Evolutionary conservation across 2,888 invertebrate species (phyloP).

Genomic region (Flabesymbios commensalis): DNA sequence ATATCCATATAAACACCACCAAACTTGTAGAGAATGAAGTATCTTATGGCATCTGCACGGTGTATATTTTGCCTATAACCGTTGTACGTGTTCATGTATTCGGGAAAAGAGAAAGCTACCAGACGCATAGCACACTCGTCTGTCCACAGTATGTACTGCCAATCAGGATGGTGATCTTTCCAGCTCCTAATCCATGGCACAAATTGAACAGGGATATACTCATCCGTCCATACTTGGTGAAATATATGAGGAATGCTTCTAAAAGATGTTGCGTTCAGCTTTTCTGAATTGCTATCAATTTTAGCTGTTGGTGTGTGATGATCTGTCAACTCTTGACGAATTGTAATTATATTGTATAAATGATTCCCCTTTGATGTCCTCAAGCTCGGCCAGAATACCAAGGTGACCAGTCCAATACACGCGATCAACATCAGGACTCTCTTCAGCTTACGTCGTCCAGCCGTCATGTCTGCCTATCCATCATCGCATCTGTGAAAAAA

Average conservation of each 20-base stretch:
- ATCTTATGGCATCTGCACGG: slow-evolving; percentile 31
- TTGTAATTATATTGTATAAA: no score
- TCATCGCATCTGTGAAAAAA: no score
- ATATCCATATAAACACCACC: slow-evolving; percentile 57
- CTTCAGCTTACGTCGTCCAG: no score
- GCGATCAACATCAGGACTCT: no score
- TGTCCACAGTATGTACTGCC: slow-evolving; percentile 57
- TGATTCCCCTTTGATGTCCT: no score
- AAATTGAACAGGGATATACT: slow-evolving; percentile 8
- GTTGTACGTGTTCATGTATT: background rate
- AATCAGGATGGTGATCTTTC: slow-evolving; percentile 47
- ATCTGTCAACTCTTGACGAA: no score
- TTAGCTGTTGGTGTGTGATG: no score
- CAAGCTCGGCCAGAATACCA: no score
- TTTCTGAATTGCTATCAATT: no score
- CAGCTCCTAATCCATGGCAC: slow-evolving; percentile 39
- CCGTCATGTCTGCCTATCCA: no score
- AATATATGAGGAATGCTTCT: slow-evolving; percentile 26
- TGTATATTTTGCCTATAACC: background rate
- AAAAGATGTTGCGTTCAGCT: no score
- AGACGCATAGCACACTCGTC: slow-evolving; percentile 48
- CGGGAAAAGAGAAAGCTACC: slow-evolving; percentile 41
- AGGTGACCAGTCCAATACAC: no score
- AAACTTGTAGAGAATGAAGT: slow-evolving; percentile 53
- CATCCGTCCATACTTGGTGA: slow-evolving; percentile 23